Percentiles rank a stretch among this genome's conserved stretches.
phyloP scores from a whole-genome alignment of 1,140 invertebrate genomes.

The Cryptotermes secundus region DNA sequence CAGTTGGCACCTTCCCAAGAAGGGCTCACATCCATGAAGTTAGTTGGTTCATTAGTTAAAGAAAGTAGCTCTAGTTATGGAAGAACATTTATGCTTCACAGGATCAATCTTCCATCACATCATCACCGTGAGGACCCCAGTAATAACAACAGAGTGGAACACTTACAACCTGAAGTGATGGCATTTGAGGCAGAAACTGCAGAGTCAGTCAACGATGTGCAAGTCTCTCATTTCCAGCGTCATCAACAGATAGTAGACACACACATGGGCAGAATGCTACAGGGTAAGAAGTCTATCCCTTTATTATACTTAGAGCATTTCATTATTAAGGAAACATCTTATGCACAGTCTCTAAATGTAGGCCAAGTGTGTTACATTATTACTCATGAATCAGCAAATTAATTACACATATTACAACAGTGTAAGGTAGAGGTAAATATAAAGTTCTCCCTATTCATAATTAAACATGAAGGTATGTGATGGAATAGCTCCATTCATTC shows the following conservation, averaged over 20 bases:
- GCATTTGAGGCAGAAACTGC: conserved; percentile 35
- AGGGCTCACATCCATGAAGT: no score
- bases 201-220: conserved; percentile 35
- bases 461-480: no score
- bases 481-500: not conserved
- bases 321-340: not conserved
- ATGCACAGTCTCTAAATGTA: no score
- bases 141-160: conserved; percentile 26
- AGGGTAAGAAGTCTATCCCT: conserved; percentile 21
- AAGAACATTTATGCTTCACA: not conserved
- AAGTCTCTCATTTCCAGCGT: conserved; percentile 31
- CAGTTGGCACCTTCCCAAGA: no score
- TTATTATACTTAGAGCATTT: not conserved
- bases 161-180: not conserved
- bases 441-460: no score
- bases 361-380: no score
- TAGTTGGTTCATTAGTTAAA: no score
- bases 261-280: not conserved
- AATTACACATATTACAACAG: no score
- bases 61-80: no score
- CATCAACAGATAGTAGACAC: conserved; percentile 28
- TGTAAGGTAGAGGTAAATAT: no score
- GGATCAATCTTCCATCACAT: conserved; percentile 28
- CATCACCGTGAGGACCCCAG: not conserved
- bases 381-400: no score